Base-by-base conservation (phyloP, 1,140 invertebrate species). In the Eumeta japonica region DNA sequence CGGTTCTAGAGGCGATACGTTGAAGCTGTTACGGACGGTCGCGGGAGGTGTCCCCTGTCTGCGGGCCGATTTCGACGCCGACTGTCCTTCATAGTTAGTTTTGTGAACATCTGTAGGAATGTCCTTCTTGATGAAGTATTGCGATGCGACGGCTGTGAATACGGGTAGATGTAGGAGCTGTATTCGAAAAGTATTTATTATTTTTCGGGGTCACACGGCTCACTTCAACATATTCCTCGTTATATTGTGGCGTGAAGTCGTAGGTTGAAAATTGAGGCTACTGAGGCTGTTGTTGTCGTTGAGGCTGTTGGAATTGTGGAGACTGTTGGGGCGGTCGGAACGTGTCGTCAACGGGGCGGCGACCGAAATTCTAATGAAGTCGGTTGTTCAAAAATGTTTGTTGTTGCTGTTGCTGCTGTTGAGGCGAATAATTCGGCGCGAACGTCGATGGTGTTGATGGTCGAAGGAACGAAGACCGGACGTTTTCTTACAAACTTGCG, bases 201-300 rank as follows among this genome's bases (percentile, higher is more conserved):
- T 52, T 52, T 51, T 73, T 73, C 4, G 68, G 64, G 3, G 58
- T 63, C 3, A 68, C 66, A 39, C 61, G 54, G 19, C 55, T 58
- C 1, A 73, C 68, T 61, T 73, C 68, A 11, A 73, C 66, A 32
- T 73, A 73, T 43, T 73, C 68, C 3, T 73, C 68, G 42, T 61
- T 63, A 16, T 59, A 71, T 45, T 71, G 55, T 73, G 39, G 39
- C 64, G 66, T 35, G 39, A n/a, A n/a, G n/a, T n/a, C n/a, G n/a
- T n/a, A n/a, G n/a, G n/a, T n/a, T n/a, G n/a, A n/a, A n/a, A n/a
- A n/a, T n/a, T n/a, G n/a, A n/a, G n/a, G n/a, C n/a, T n/a, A n/a
- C 37, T 55, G 54, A 20, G 41, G 30, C 10, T 48, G 11, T 3
- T 38, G 19, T 24, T 34, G 41, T 29, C 34, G 28, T 35, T 18